Percentiles rank a stretch among this genome's conserved stretches.
These are phyloP conservation scores for Drosophila maculinotata DNA, from an alignment of 2,888 invertebrate species.

Conservation along the genomic window DNA sequence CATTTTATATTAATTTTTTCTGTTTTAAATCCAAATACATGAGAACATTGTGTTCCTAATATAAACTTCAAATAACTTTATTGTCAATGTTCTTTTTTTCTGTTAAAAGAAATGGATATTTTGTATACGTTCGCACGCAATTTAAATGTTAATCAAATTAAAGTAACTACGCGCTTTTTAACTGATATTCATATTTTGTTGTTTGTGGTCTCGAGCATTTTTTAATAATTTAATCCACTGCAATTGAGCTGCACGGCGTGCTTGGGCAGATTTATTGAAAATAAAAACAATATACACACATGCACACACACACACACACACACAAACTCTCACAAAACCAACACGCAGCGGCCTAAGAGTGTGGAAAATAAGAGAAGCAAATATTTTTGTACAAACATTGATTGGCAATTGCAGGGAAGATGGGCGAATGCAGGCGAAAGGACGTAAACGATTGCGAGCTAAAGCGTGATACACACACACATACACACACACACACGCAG, in stretches of 20 bases:
- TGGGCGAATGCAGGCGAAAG: slow-evolving; percentile 15
- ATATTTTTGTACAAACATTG: slow-evolving; percentile 79
- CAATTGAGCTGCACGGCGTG: slow-evolving; percentile 69
- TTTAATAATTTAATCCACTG: slow-evolving; percentile 81
- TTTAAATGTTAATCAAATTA: slow-evolving; percentile 78
- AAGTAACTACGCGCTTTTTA: slow-evolving; percentile 61
- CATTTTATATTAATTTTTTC: too few species aligned
- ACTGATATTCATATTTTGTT: slow-evolving; percentile 42
- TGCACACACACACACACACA: slow-evolving; percentile 4
- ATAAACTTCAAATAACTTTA: too few species aligned
- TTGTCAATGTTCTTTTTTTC: too few species aligned
- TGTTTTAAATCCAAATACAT: too few species aligned
- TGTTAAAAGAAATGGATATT: neutral
- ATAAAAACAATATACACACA: slow-evolving; percentile 60
- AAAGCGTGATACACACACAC: slow-evolving; percentile 28
- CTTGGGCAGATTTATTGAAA: slow-evolving; percentile 74
- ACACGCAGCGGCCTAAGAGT: slow-evolving; percentile 68
- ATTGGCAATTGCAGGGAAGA: slow-evolving; percentile 67
- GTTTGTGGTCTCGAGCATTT: slow-evolving; percentile 46
- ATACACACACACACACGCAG: slow-evolving; percentile 25
- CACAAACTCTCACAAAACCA: slow-evolving; percentile 13
- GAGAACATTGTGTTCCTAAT: too few species aligned
- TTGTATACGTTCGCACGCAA: too few species aligned
- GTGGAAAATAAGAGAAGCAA: slow-evolving; percentile 72
- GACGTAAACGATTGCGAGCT: slow-evolving; percentile 13